Evolutionary conservation across 2,113 vertebrate species (phyloP).

Genomic region (Paedocypris sp.): DNA sequence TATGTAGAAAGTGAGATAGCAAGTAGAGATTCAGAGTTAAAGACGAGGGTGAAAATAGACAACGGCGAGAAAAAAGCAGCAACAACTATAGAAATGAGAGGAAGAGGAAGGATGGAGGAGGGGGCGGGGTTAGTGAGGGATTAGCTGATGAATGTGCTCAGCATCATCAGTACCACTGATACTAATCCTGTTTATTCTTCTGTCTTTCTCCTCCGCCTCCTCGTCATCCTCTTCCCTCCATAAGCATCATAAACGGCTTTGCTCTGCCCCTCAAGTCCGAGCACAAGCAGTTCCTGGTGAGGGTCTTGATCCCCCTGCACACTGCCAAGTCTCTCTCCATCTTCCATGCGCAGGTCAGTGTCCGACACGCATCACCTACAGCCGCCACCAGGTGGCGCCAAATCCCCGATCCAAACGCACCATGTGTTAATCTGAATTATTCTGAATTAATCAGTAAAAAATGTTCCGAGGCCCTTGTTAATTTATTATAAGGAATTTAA

Average conservation of each 20-base stretch:
- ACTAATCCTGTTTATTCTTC: conserved; percentile 33
- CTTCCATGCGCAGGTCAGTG: conserved; percentile 83
- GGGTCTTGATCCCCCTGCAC: conserved; percentile 83
- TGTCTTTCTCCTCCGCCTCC: neutral
- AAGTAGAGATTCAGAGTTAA: no score
- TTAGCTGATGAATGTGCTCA: conserved; percentile 31
- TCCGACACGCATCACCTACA: conserved; percentile 2
- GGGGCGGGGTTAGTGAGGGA: neutral
- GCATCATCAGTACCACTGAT: conserved; percentile 27
- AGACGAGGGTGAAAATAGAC: no score
- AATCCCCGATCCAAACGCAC: neutral
- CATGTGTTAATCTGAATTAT: no score
- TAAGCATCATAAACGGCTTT: conserved; percentile 87
- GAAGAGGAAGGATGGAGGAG: neutral
- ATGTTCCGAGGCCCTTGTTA: no score
- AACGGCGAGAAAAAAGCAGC: neutral
- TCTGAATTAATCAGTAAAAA: no score
- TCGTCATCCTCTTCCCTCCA: neutral
- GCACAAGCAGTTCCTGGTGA: conserved; percentile 87
- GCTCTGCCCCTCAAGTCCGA: conserved; percentile 84
- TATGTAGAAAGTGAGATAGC: no score
- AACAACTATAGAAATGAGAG: neutral
- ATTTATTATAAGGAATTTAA: no score
- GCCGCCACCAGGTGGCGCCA: neutral
- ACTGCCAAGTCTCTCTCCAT: conserved; percentile 84